A percentile compares a stretch with the other conserved stretches of the same genome.
These are phyloP conservation scores for Odontocerum albicorne DNA, from an alignment of 2,888 invertebrate species.

Conservation along the genomic window DNA sequence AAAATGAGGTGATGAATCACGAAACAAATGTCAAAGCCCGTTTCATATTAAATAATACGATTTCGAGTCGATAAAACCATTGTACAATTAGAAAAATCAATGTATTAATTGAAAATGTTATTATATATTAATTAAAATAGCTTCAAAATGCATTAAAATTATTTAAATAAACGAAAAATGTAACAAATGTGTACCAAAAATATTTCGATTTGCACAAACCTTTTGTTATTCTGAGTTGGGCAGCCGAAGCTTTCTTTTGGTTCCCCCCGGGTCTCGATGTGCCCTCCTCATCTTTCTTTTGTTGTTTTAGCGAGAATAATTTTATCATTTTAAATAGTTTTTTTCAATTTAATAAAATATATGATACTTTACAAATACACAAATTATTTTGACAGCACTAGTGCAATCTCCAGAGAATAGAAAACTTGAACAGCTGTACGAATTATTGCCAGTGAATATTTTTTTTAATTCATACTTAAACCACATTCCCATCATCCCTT, in stretches of 20 bases:
- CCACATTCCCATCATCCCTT: no score
- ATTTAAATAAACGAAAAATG: no score
- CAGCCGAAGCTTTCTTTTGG: constrained; percentile 94
- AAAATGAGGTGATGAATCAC: no score
- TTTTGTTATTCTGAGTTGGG: constrained; percentile 96
- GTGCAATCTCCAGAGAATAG: constrained; percentile 13
- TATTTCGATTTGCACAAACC: constrained; percentile 57
- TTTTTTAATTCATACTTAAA: no score
- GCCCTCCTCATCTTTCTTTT: constrained; percentile 95
- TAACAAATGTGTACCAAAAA: no score
- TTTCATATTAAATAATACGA: no score
- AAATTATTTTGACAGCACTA: constrained; percentile 31
- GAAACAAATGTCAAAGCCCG: no score
- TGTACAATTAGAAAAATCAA: no score
- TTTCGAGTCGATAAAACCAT: no score
- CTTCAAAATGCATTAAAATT: no score
- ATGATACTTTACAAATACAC: constrained; percentile 25
- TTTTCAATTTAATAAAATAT: constrained; percentile 9
- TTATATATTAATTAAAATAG: no score
- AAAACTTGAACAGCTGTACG: constrained; percentile 31
- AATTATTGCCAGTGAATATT: neutral
- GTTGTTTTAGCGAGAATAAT: constrained; percentile 97
- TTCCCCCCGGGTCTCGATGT: constrained; percentile 59
- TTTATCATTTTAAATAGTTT: constrained; percentile 76
- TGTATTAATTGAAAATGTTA: no score